A percentile compares a stretch with the other conserved stretches of the same genome.
Conservation (phyloP, 2,797 vertebrate genomes). For the Pseudotriccus pelzelni region DNA sequence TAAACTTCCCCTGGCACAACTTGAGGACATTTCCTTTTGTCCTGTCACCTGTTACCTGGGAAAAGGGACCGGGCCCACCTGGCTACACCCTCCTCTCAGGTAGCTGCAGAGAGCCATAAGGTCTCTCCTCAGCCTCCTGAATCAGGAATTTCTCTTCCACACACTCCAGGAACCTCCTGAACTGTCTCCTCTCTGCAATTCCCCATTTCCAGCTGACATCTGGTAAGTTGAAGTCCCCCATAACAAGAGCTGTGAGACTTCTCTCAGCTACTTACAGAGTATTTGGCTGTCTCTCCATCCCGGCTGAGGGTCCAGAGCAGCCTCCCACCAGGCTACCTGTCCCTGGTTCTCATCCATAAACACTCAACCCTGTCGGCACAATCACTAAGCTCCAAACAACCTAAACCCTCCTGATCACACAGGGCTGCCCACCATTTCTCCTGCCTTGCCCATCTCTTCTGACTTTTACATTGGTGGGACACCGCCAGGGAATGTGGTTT, state of each 20-base stretch:
- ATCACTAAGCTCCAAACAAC: not conserved
- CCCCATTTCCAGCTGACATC: not conserved
- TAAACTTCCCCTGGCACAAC: not conserved
- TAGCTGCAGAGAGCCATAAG: not conserved
- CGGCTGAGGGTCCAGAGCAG: not conserved
- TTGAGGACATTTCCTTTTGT: not conserved
- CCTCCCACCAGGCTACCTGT: not conserved
- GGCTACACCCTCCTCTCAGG: not conserved
- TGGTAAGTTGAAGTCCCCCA: not conserved
- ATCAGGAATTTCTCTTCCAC: not conserved
- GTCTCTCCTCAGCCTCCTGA: not conserved
- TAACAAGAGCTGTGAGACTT: not conserved
- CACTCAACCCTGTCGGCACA: not conserved
- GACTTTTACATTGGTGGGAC: not conserved
- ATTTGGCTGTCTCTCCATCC: not conserved
- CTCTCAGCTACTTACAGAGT: not conserved
- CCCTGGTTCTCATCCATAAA: not conserved
- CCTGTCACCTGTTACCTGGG: not conserved
- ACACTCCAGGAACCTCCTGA: not conserved
- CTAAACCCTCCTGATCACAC: not conserved
- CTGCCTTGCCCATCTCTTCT: not conserved
- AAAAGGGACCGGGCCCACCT: not conserved
- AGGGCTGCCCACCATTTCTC: not conserved
- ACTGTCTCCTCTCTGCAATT: not conserved
- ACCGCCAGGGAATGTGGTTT: not conserved